Percentiles rank a stretch among this genome's conserved stretches.
phyloP scores from a whole-genome alignment of 2,113 vertebrate genomes.

The Rhynchopsitta pachyrhyncha region DNA sequence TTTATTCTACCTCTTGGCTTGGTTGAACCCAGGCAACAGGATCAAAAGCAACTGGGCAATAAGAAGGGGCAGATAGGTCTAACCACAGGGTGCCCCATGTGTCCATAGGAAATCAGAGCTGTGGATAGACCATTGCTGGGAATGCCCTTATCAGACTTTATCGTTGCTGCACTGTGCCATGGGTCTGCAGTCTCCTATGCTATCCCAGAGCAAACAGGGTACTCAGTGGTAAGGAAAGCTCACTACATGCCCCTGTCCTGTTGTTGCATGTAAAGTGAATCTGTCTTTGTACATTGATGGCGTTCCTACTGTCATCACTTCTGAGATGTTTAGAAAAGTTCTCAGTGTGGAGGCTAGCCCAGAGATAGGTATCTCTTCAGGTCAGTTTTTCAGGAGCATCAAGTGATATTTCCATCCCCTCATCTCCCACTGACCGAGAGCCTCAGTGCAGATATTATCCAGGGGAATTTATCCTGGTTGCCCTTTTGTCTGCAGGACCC shows the following conservation, averaged over 20 bases:
- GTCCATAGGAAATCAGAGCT: neutral
- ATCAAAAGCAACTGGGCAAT: neutral
- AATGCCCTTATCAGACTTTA: neutral
- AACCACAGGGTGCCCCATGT: fast-evolving
- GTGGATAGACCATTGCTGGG: neutral
- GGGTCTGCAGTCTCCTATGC: neutral
- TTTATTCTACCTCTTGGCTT: neutral
- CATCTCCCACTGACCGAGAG: neutral
- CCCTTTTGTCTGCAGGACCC: neutral
- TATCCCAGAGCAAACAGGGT: fast-evolving
- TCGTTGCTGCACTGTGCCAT: fast-evolving
- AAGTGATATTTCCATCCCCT: neutral
- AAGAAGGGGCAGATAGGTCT: neutral
- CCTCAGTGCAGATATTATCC: neutral
- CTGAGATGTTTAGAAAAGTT: neutral
- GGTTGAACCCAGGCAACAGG: neutral
- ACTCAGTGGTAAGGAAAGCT: neutral
- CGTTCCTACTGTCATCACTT: neutral
- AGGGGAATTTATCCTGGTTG: neutral
- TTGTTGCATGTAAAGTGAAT: neutral
- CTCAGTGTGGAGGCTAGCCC: neutral
- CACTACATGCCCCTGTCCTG: neutral
- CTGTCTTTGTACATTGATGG: neutral
- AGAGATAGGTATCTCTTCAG: neutral
- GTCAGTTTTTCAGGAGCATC: neutral